These are phyloP conservation scores for Dicroscelio sp. DNA, from an alignment of 2,888 invertebrate species.

Conservation along the genomic window DNA sequence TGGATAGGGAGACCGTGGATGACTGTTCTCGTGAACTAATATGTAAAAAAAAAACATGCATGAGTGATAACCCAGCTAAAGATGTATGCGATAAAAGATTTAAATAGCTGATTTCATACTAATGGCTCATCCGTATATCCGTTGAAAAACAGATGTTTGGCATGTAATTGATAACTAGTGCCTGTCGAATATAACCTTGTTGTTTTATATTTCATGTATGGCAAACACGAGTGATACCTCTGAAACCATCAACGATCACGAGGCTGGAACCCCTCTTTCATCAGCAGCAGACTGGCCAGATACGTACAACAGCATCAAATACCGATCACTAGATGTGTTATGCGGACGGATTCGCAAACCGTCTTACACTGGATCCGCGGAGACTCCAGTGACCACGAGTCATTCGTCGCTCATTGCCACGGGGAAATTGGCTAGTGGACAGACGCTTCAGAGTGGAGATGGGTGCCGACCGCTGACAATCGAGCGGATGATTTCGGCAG, in stretches of 20 bases:
- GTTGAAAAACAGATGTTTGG: too few species aligned
- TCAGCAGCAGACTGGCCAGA: constrained; percentile 58
- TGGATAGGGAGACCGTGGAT: too few species aligned
- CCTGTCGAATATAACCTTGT: too few species aligned
- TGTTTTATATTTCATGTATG: too few species aligned
- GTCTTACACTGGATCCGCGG: constrained; percentile 79
- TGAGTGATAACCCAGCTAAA: too few species aligned
- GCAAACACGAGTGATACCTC: constrained; percentile 35
- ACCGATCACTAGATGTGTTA: constrained; percentile 4
- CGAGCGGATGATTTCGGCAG: background rate
- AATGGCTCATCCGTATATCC: too few species aligned
- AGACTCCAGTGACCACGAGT: constrained; percentile 32
- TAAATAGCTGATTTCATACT: too few species aligned
- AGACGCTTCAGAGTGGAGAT: background rate
- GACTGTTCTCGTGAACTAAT: too few species aligned
- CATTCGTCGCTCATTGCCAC: background rate
- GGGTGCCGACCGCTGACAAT: background rate
- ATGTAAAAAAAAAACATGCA: too few species aligned
- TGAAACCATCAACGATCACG: constrained; percentile 62
- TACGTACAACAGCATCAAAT: constrained; percentile 54
- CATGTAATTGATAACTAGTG: too few species aligned
- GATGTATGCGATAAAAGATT: too few species aligned
- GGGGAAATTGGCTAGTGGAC: background rate
- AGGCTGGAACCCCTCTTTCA: constrained; percentile 69
- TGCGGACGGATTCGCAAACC: constrained; percentile 76